These are phyloP conservation scores for Gephyroberyx darwinii DNA, from an alignment of 2,797 vertebrate species.

Conservation along the genomic window DNA sequence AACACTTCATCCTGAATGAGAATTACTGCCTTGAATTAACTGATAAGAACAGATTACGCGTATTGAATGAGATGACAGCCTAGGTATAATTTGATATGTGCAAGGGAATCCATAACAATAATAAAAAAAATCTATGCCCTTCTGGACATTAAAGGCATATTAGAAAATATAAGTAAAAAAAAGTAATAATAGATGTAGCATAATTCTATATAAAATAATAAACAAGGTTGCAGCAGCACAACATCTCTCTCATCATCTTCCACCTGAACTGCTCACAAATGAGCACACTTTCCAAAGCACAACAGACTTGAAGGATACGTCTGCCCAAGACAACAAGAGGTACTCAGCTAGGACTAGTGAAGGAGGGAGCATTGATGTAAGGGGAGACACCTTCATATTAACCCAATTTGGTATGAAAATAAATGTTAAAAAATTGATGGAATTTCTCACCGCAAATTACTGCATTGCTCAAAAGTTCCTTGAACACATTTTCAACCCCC, in stretches of 20 bases:
- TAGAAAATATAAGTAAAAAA: slow-evolving; percentile 46
- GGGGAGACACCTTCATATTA: slow-evolving; percentile 7
- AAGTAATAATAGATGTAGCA: slow-evolving; percentile 62
- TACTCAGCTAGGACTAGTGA: slow-evolving; percentile 44
- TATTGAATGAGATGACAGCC: slow-evolving; percentile 30
- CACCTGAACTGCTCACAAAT: slow-evolving; percentile 49
- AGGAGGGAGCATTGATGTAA: slow-evolving; percentile 14
- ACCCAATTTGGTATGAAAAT: slow-evolving; percentile 38
- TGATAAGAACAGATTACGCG: slow-evolving; percentile 17
- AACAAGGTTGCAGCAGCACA: slow-evolving; percentile 84
- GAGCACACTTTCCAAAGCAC: slow-evolving; percentile 38
- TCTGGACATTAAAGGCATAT: slow-evolving; percentile 29
- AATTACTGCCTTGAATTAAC: slow-evolving; percentile 34
- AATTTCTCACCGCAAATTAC: slow-evolving; percentile 14
- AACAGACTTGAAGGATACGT: slow-evolving; percentile 42
- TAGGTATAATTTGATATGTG: slow-evolving; percentile 44
- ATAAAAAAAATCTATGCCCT: slow-evolving; percentile 28
- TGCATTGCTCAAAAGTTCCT: slow-evolving; percentile 8
- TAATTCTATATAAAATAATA: slow-evolving; percentile 76
- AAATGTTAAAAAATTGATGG: slow-evolving; percentile 4
- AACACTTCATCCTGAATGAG: slow-evolving; percentile 9
- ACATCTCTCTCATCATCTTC: slow-evolving; percentile 51
- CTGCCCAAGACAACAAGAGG: slow-evolving; percentile 58
- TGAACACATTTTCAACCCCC: slow-evolving; percentile 1
- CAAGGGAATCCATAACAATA: slow-evolving; percentile 42